These are phyloP conservation scores for Thunnus thynnus DNA, from an alignment of 2,113 vertebrate species.

Conservation along the genomic window DNA sequence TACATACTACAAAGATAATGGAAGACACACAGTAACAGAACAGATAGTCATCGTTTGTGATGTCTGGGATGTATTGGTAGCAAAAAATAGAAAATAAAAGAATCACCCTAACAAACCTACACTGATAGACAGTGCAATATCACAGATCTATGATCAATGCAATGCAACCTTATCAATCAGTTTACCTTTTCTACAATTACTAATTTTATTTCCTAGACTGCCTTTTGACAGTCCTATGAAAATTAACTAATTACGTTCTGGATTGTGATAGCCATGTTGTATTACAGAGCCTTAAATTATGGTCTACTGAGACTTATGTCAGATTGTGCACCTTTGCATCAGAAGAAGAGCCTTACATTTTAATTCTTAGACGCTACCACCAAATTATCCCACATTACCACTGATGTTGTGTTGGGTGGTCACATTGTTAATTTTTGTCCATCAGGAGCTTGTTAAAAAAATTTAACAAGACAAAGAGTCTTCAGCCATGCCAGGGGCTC, in stretches of 20 bases:
- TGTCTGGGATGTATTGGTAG: neutral
- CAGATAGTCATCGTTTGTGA: conserved; percentile 23
- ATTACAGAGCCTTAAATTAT: neutral
- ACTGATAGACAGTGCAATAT: too few relatives aligned
- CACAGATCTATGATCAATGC: too few relatives aligned
- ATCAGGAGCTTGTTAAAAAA: too few relatives aligned
- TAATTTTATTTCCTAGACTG: conserved; percentile 6
- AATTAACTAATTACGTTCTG: neutral
- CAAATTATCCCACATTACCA: neutral
- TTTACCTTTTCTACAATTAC: neutral
- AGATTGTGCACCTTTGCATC: neutral
- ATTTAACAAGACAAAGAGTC: too few relatives aligned
- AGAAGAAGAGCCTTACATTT: neutral
- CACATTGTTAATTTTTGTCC: neutral
- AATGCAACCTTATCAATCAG: neutral
- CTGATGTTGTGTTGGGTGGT: neutral
- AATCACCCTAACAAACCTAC: too few relatives aligned
- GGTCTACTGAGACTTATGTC: neutral
- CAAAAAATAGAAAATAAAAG: too few relatives aligned
- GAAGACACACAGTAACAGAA: neutral
- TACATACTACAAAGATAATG: neutral
- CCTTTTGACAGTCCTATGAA: neutral
- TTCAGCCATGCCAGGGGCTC: too few relatives aligned
- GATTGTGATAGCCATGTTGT: neutral
- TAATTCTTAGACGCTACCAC: too few relatives aligned